Evolutionary conservation across 1,140 invertebrate genomes (phyloP).

Genomic region (Daktulosphaira vitifoliae): DNA sequence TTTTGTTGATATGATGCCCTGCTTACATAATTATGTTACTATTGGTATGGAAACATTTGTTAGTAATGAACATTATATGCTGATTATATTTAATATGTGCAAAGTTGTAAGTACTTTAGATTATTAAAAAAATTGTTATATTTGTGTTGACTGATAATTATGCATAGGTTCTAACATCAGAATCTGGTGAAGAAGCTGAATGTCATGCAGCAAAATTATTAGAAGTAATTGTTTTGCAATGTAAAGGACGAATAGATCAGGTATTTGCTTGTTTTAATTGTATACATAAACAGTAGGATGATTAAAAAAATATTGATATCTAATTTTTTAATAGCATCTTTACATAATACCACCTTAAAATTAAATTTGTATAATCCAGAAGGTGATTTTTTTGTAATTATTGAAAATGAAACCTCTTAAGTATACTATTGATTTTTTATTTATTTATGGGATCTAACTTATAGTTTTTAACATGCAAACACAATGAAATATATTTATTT

Average conservation of each 20-base stretch:
- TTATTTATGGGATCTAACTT: too few relatives aligned
- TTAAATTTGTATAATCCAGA: not conserved
- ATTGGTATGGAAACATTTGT: constrained; percentile 90
- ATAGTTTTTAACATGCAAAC: too few relatives aligned
- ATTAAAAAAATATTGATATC: not conserved
- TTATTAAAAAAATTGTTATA: not conserved
- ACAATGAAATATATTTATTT: too few relatives aligned
- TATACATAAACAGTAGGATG: constrained; percentile 26
- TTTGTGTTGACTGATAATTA: not conserved
- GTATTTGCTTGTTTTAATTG: constrained; percentile 39
- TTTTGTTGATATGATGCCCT: constrained; percentile 98
- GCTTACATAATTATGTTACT: constrained; percentile 94
- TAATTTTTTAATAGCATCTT: too few relatives aligned
- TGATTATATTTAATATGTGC: constrained; percentile 93
- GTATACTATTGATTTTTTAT: too few relatives aligned
- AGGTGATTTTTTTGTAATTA: too few relatives aligned
- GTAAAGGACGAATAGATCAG: constrained; percentile 73
- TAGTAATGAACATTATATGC: constrained; percentile 75
- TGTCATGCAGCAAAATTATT: constrained; percentile 94
- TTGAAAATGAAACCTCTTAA: too few relatives aligned
- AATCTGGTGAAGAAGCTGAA: constrained; percentile 88
- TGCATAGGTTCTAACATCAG: constrained; percentile 52
- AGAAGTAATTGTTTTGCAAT: constrained; percentile 87
- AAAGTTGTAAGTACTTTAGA: constrained; percentile 58
- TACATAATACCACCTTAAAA: too few relatives aligned